Conservation (phyloP, 2,113 vertebrate genomes). For the Psophia crepitans region DNA sequence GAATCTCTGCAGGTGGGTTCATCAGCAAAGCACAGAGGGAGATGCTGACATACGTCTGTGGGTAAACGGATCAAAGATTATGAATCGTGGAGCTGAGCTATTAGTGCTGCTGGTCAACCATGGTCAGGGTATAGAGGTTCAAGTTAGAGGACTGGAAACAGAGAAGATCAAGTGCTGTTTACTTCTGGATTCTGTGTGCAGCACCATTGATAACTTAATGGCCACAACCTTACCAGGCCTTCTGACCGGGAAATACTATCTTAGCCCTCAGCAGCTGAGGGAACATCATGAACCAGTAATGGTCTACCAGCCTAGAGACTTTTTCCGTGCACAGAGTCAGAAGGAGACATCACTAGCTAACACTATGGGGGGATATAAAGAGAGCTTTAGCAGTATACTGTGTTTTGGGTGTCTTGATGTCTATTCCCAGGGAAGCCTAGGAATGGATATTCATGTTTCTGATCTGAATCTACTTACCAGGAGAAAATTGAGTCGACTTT, state of each 20-base stretch:
- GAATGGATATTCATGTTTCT: constrained; percentile 85
- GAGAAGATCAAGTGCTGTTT: constrained; percentile 90
- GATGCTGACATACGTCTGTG: constrained; percentile 90
- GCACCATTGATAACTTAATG: constrained; percentile 91
- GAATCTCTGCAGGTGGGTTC: constrained; percentile 94
- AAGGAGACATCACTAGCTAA: constrained; percentile 90
- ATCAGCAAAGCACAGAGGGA: constrained; percentile 89
- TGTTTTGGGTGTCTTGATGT: constrained; percentile 91
- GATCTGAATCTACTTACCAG: constrained; percentile 88
- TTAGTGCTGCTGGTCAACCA: constrained; percentile 94
- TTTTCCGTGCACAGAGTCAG: constrained; percentile 88
- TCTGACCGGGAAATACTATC: constrained; percentile 90
- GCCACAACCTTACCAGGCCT: constrained; percentile 90
- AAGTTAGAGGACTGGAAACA: constrained; percentile 86
- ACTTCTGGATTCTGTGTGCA: constrained; percentile 91
- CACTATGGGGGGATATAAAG: constrained; percentile 95
- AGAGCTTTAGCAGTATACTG: constrained; percentile 94
- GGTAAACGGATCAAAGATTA: constrained; percentile 89
- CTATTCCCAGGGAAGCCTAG: constrained; percentile 88
- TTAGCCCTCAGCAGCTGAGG: constrained; percentile 95
- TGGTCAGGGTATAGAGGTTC: constrained; percentile 95
- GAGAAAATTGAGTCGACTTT: constrained; percentile 89
- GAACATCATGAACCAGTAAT: constrained; percentile 94
- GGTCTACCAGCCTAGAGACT: constrained; percentile 98
- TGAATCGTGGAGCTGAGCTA: constrained; percentile 86